A percentile compares a stretch with the other conserved stretches of the same genome.
phyloP scores from a whole-genome alignment of 2,888 invertebrate species.

The Lasius platythorax region DNA sequence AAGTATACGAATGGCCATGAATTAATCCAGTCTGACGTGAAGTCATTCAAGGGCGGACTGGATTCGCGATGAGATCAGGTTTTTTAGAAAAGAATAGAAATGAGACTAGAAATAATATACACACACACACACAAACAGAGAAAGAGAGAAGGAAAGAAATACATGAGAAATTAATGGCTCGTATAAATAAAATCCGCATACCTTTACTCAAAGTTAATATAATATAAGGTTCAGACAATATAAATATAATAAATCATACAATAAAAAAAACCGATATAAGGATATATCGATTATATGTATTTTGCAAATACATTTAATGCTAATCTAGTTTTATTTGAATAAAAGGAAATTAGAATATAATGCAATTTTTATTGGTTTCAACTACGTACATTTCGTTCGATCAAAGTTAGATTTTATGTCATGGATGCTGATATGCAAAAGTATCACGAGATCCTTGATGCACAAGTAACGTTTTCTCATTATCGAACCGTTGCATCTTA shows the following conservation, averaged over 20 bases:
- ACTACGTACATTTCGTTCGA: not conserved
- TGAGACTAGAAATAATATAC: not conserved
- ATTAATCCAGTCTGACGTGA: constrained; percentile 69
- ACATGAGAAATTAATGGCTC: constrained; percentile 20
- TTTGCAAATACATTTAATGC: not conserved
- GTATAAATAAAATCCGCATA: constrained; percentile 22
- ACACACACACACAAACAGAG: constrained; percentile 1
- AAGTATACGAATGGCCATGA: constrained; percentile 73
- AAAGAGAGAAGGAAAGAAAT: not conserved
- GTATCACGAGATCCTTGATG: constrained; percentile 3
- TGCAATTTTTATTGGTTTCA: not conserved
- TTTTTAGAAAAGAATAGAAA: constrained; percentile 56
- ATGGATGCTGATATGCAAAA: not conserved
- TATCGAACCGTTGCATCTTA: constrained; percentile 15
- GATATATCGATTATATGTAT: not conserved
- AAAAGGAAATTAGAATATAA: constrained; percentile 17
- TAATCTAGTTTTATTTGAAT: not conserved
- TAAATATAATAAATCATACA: not conserved
- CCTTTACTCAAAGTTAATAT: constrained; percentile 7
- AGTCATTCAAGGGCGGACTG: constrained; percentile 67
- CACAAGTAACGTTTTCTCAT: constrained; percentile 13
- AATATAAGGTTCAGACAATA: not conserved
- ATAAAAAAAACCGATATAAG: not conserved
- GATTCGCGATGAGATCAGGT: constrained; percentile 54
- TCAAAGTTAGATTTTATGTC: constrained; percentile 8